Evolutionary conservation across 2,113 vertebrate species (phyloP), one percentile per base, ranked within the genome.

Genomic region (Aspidoscelis tigris): DNA sequence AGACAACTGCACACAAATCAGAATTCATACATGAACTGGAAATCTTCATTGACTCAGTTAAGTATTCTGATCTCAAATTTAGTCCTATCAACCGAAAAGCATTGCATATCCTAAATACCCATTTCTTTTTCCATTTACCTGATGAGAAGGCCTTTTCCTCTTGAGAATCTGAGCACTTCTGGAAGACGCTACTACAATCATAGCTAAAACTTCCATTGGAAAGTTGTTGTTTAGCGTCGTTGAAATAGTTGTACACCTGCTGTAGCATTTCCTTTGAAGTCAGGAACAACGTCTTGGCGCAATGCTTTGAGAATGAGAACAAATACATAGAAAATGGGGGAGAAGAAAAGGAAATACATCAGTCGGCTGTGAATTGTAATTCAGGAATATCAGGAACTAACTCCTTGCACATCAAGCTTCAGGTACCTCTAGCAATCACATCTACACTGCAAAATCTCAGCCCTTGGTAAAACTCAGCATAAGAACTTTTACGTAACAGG

Each of bases 191-290:
- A n/a, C 81, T 95, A 92, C 96, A 96, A 58, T 96, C 90, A 78
- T 90, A 93, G 84, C 78, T 92, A 0, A 96, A 96, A 61, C 88
- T 91, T 86, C 85, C 84, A 4, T 85, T 68, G 68, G 86, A 87
- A 82, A 96, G 92, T 44, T 96, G 93, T 4, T 69, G 69, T 33
- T 91, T 91, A 77, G 93, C 94, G 84, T 94, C 87, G 16, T 89
- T 90, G 89, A 96, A 96, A 71, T 96, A 93, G 8, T 92, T 72
- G 70, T 95, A 95, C 87, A 97, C 94, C 90, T 92, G 92, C 84
- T 95, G 82, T 86, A 97, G 91, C 87, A 96, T 90, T 90, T 94
- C 83, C 0, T 94, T 88, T 0, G 96, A 93, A 4, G 93, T 94
- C 73, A 93, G 92, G 71, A 82, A 76, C 88, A 94, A 95, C 80